A percentile compares a stretch with the other conserved stretches of the same genome.
These are phyloP conservation scores for Lagenorhynchus albirostris DNA, from an alignment of 2,113 vertebrate species.

Conservation along the genomic window DNA sequence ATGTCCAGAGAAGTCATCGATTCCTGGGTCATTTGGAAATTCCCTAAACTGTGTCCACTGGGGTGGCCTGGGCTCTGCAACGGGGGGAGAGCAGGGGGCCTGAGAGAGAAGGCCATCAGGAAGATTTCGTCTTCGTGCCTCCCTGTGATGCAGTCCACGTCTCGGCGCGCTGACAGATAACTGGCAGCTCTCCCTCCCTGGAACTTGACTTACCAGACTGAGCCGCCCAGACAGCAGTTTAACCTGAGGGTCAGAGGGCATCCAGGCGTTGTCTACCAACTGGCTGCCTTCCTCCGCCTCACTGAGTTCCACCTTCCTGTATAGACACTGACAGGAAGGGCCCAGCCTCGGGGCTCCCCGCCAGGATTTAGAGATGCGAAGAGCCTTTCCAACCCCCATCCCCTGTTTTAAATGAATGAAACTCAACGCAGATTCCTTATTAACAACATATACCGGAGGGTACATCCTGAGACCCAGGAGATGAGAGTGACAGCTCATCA, in stretches of 20 bases:
- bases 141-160: slow-evolving; percentile 9
- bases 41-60: not conserved
- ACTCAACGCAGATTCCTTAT: slow-evolving; percentile 45
- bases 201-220: slow-evolving; percentile 82
- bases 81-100: not conserved
- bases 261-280: slow-evolving; percentile 88
- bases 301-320: slow-evolving; percentile 53
- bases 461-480: not conserved
- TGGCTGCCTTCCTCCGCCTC: slow-evolving; percentile 77
- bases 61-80: accelerated
- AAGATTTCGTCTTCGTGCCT: accelerated
- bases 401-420: slow-evolving; percentile 6
- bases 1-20: not conserved
- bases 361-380: slow-evolving; percentile 67
- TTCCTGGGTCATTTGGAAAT: not conserved
- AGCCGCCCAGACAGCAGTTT: slow-evolving; percentile 89
- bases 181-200: slow-evolving; percentile 84
- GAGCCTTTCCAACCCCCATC: not conserved
- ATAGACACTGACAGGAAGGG: slow-evolving; percentile 65
- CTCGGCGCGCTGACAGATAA: slow-evolving; percentile 61
- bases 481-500: not conserved
- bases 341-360: not conserved
- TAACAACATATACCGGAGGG: slow-evolving; percentile 48
- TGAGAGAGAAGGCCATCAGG: slow-evolving; percentile 32
- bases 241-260: slow-evolving; percentile 89